Evolutionary conservation across 2,797 vertebrate species (phyloP).

Genomic region (Vireo griseus): DNA sequence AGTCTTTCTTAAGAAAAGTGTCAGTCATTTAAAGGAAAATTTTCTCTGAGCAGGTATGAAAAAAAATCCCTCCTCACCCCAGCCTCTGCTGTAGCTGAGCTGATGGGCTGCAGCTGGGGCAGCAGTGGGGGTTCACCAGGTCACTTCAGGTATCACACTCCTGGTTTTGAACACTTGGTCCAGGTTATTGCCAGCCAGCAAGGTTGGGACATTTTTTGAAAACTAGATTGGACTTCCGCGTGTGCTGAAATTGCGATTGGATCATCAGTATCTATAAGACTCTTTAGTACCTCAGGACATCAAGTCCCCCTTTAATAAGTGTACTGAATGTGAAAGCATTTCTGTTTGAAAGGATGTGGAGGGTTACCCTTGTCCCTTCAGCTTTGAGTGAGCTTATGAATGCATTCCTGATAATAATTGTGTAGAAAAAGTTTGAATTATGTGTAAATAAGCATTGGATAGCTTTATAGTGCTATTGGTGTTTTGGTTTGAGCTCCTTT

Average conservation of each 20-base stretch:
- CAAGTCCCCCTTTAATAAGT: background rate
- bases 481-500: background rate
- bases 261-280: background rate
- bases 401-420: background rate
- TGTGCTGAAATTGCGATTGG: background rate
- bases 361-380: background rate
- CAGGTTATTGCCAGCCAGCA: background rate
- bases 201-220: background rate
- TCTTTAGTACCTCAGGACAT: background rate
- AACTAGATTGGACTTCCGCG: fast-evolving
- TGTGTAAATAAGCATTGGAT: background rate
- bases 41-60: background rate
- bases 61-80: background rate
- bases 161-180: background rate
- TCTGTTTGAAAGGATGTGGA: background rate
- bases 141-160: background rate
- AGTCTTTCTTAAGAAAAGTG: background rate
- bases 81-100: background rate
- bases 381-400: background rate
- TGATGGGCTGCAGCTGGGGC: background rate
- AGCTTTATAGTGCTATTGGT: background rate
- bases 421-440: background rate
- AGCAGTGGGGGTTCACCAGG: too few species aligned
- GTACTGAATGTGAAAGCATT: background rate
- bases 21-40: background rate